Conservation (phyloP, 2,888 invertebrate species). For the Diadegma fenestrale region DNA sequence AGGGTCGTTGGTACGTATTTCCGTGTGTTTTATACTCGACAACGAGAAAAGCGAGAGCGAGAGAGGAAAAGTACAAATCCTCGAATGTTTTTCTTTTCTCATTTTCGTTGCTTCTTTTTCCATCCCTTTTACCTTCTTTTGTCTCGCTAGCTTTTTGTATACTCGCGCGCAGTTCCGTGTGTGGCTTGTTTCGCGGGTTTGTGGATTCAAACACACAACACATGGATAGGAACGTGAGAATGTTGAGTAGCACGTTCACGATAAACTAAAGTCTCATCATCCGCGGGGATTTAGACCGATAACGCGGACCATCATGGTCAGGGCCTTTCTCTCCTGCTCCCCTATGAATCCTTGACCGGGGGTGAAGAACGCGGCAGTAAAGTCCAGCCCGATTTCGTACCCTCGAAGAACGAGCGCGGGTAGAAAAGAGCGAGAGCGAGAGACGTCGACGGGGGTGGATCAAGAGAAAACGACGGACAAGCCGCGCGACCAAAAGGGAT, state of each 20-base stretch:
- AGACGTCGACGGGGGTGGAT: conserved; percentile 54
- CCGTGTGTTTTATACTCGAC: conserved; percentile 48
- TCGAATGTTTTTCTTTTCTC: conserved; percentile 45
- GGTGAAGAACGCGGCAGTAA: conserved; percentile 53
- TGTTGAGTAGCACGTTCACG: conserved; percentile 75
- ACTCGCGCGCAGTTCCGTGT: not conserved
- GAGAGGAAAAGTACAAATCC: conserved; percentile 64
- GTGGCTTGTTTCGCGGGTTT: conserved; percentile 14
- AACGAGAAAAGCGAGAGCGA: conserved; percentile 12
- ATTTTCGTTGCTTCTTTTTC: conserved; percentile 3
- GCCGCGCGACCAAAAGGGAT: conserved; percentile 50
- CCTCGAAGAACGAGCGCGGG: conserved; percentile 16
- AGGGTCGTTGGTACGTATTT: conserved; percentile 35
- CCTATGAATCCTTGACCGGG: conserved; percentile 24
- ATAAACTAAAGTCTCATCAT: conserved; percentile 85
- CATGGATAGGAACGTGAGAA: not conserved
- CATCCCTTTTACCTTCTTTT: conserved; percentile 29
- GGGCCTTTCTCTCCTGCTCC: conserved; percentile 20
- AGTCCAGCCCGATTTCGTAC: conserved; percentile 48
- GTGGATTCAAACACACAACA: not conserved
- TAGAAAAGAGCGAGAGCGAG: conserved; percentile 14
- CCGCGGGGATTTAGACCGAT: conserved; percentile 83
- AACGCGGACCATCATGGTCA: conserved; percentile 79
- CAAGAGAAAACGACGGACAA: conserved; percentile 61
- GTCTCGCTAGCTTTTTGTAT: conserved; percentile 6